Evolutionary conservation across 2,113 vertebrate species (phyloP).

Genomic region (Grammomys dolichurus): DNA sequence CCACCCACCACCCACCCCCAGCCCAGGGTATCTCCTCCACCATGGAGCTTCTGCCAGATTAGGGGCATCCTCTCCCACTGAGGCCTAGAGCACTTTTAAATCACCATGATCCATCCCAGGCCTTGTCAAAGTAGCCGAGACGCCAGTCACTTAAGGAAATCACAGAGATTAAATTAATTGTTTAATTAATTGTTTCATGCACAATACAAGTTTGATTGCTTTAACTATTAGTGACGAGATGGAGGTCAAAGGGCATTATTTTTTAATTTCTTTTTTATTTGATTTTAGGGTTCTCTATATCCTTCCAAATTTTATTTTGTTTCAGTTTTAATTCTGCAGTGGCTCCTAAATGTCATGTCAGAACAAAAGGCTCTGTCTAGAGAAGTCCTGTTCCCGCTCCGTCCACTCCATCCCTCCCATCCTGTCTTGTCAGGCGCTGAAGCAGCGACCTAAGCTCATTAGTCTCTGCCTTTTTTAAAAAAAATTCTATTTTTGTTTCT

Average conservation of each 20-base stretch:
- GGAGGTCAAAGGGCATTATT: not conserved
- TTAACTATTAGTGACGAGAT: not conserved
- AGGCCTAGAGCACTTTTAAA: not conserved
- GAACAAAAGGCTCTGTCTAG: constrained; percentile 19
- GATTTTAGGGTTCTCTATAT: not conserved
- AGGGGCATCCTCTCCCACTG: too few species aligned
- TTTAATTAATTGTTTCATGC: not conserved
- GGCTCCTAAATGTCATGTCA: constrained; percentile 1
- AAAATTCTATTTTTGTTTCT: not conserved
- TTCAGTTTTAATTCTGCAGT: constrained; percentile 53
- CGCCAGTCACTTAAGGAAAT: not conserved
- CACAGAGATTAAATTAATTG: not conserved
- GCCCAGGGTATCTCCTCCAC: too few species aligned
- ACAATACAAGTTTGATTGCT: not conserved
- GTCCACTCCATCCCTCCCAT: not conserved
- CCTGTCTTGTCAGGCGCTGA: not conserved
- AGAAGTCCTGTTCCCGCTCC: not conserved
- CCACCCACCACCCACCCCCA: too few species aligned
- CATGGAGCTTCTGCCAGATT: too few species aligned
- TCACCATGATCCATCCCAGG: not conserved
- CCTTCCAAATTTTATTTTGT: constrained; percentile 38
- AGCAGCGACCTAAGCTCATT: not conserved
- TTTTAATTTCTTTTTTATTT: not conserved
- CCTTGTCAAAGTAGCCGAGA: not conserved
- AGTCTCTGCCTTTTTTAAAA: not conserved